Conservation (phyloP, 2,888 invertebrate genomes). For the Archips xylosteana region DNA sequence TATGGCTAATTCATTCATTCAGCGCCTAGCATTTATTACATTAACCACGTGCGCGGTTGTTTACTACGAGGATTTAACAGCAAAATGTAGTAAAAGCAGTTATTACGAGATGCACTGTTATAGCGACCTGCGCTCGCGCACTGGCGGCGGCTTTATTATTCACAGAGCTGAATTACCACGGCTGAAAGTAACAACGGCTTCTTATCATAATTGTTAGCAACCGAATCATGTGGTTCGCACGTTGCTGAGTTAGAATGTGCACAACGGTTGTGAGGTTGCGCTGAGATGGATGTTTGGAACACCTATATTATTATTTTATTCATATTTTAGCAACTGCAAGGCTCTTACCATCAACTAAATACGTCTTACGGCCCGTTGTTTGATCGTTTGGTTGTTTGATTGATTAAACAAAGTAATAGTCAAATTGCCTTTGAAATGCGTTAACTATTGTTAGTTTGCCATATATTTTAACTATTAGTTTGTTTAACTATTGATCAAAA, state of each 20-base stretch:
- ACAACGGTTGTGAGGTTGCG: slow-evolving; percentile 32
- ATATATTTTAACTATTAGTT: no score
- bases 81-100: slow-evolving; percentile 70
- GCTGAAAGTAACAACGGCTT: slow-evolving; percentile 31
- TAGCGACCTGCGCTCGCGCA: slow-evolving; percentile 40
- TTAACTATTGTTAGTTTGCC: no score
- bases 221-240: slow-evolving; percentile 21
- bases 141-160: slow-evolving; percentile 49
- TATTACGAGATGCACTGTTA: slow-evolving; percentile 56
- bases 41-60: slow-evolving; percentile 80
- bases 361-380: no score
- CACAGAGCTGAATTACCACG: slow-evolving; percentile 39
- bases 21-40: slow-evolving; percentile 77
- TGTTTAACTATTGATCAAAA: no score
- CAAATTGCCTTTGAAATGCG: no score
- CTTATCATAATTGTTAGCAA: slow-evolving; percentile 28
- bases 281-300: background rate
- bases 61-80: slow-evolving; percentile 72
- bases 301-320: background rate
- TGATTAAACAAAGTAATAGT: no score
- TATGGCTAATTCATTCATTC: slow-evolving; percentile 81
- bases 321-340: background rate
- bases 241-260: slow-evolving; percentile 5
- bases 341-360: background rate
- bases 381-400: no score